A percentile compares a stretch with the other conserved stretches of the same genome.
phyloP scores from a whole-genome alignment of 2,888 invertebrate species.

The Celastrina argiolus region DNA sequence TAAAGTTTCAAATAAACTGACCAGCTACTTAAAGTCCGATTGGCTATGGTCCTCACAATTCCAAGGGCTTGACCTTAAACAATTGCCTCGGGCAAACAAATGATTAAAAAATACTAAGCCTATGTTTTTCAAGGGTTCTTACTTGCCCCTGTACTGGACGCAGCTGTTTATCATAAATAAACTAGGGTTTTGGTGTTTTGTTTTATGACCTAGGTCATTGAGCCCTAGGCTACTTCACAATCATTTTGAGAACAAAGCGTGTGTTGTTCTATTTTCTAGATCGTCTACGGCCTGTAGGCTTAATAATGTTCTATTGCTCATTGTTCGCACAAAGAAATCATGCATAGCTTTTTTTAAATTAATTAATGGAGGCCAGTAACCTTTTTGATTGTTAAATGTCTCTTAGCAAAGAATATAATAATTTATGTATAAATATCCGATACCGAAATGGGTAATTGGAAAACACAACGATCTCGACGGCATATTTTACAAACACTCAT shows the following conservation, averaged over 20 bases:
- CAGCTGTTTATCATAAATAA: constrained; percentile 41
- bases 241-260: constrained; percentile 13
- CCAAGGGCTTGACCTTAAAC: constrained; percentile 48
- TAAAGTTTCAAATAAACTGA: not conserved
- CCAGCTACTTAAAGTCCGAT: not conserved
- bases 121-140: constrained; percentile 34
- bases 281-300: not conserved
- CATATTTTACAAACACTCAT: too few species aligned
- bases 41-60: not conserved
- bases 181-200: constrained; percentile 34
- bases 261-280: constrained; percentile 18
- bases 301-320: constrained; percentile 10
- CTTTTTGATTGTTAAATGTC: too few species aligned
- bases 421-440: too few species aligned
- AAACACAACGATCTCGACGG: too few species aligned
- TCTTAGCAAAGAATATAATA: too few species aligned
- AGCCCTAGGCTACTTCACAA: constrained; percentile 22
- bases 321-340: not conserved
- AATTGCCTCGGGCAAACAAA: constrained; percentile 53
- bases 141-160: constrained; percentile 37
- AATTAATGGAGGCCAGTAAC: not conserved
- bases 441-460: too few species aligned
- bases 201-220: constrained; percentile 21
- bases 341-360: not conserved
- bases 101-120: constrained; percentile 49